Conservation (phyloP, 2,797 vertebrate species). For the Psittacula echo region DNA sequence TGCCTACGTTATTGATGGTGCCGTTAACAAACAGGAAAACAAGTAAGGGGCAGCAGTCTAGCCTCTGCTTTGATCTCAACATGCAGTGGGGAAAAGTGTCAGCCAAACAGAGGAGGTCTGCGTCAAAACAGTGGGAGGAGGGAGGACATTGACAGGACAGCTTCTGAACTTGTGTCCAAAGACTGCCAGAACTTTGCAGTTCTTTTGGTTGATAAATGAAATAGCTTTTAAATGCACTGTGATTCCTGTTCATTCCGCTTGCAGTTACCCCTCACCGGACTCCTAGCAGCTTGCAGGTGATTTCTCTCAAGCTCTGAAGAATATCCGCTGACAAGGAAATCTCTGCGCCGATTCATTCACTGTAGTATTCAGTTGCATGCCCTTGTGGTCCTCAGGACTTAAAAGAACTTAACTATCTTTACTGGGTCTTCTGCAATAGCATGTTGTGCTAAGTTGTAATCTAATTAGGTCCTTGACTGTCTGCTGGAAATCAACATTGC, state of each 20-base stretch:
- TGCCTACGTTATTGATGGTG: conserved; percentile 7
- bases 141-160: background rate
- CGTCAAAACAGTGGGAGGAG: background rate
- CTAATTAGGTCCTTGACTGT: background rate
- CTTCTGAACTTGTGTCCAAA: conserved; percentile 11
- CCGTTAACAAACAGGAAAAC: background rate
- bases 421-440: background rate
- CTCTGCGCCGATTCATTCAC: background rate
- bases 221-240: background rate
- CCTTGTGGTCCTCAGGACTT: conserved; percentile 5
- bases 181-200: conserved; percentile 10
- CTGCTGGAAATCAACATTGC: background rate
- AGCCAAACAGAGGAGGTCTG: background rate
- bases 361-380: background rate
- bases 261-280: background rate
- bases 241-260: conserved; percentile 7
- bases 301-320: conserved; percentile 22
- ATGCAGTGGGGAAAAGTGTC: background rate
- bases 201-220: conserved; percentile 36
- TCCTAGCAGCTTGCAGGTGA: background rate
- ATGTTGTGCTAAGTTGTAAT: conserved; percentile 12
- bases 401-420: background rate
- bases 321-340: background rate
- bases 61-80: background rate
- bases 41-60: background rate